A percentile compares a stretch with the other conserved stretches of the same genome.
Conservation (phyloP, 2,113 vertebrate genomes). For the Indicator maculatus region DNA sequence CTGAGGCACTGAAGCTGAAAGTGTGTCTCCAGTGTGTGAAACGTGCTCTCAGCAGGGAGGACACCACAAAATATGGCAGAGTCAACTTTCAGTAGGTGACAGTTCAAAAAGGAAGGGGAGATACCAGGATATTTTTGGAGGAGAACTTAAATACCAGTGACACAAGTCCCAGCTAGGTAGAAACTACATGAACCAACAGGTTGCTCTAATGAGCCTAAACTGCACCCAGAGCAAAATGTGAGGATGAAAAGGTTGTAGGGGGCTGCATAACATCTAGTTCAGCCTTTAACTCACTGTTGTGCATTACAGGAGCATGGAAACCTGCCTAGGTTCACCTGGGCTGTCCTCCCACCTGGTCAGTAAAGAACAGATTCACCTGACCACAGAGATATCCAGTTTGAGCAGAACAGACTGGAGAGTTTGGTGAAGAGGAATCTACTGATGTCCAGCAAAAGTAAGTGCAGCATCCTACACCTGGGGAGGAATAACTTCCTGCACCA, state of each 20-base stretch:
- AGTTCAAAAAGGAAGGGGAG: slow-evolving; percentile 17
- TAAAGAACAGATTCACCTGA: background rate
- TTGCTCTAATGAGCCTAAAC: background rate
- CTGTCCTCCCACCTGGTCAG: background rate
- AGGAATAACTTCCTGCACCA: background rate
- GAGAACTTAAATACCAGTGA: background rate
- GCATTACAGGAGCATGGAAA: background rate
- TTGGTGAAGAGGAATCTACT: background rate
- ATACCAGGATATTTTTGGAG: background rate
- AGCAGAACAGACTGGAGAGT: background rate
- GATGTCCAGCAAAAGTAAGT: background rate
- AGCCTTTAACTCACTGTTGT: background rate
- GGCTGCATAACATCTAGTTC: background rate
- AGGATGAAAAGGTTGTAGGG: background rate
- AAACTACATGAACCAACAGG: background rate
- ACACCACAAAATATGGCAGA: background rate
- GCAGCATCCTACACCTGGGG: background rate
- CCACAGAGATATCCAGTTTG: background rate
- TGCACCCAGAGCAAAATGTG: background rate
- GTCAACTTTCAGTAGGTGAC: background rate
- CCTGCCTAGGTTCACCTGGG: background rate
- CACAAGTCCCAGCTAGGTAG: background rate
- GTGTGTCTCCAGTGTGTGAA: background rate
- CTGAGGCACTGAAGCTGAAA: background rate
- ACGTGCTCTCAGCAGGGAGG: background rate